Evolutionary conservation across 2,797 vertebrate species (phyloP), one percentile per base, ranked within the genome.

Genomic region (Ibycter americanus): DNA sequence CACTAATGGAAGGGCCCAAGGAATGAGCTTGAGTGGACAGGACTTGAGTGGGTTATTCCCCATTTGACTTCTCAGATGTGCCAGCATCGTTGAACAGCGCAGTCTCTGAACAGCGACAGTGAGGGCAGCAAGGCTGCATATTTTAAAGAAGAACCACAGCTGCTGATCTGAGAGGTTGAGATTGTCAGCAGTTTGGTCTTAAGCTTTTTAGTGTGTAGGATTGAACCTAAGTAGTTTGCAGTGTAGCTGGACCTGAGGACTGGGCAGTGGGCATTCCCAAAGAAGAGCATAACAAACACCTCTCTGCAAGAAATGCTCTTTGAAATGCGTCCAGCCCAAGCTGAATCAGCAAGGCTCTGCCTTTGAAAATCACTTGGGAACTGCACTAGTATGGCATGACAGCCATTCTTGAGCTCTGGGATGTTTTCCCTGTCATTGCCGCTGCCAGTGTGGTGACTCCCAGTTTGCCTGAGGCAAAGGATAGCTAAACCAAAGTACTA

Each of bases 391-490:
- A n/a, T 55, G 58, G 87, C 46, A 21, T 79, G 92, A 94, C 89
- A 96, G 42, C 61, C 58, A 34, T 74, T 91, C 56, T 7, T 87
- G 68, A 89, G 76, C 79, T 91, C 65, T 94, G 58, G 82, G 89
- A 86, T 85, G 42, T 92, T 86, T 91, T 93, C 23, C n/a, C 58
- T 89, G 84, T 92, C 63, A 72, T 62, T 90, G 77, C 87, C 1
- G 8, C 55, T 92, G 91, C 77, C 66, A 93, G 61, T 19, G 46
- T 81, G 89, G 95, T 95, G 90, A 66, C 79, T 96, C 89, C 94
- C 58, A 92, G 84, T 93, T 92, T 86, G 90, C 94, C 92, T 6
- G 61, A 96, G 90, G 94, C 92, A 72, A 81, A 72, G 89, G 82
- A 91, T 68, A 94, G 51, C 87, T 93, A 81, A 95, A 96, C 71